Conservation (phyloP, 1,140 invertebrate genomes). For the Drosophila funebris region DNA sequence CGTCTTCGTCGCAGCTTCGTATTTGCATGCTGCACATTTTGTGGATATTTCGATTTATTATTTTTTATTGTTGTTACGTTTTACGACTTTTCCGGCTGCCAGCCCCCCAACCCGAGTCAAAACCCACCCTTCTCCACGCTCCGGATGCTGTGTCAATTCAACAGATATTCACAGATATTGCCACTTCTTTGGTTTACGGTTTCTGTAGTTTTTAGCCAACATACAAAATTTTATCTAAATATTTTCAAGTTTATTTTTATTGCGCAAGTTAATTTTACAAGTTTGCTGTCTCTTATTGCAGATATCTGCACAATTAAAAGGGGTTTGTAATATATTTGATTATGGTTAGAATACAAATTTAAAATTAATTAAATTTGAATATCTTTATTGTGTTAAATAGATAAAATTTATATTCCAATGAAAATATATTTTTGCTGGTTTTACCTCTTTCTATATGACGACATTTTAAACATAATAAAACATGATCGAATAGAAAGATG, state of each 20-base stretch:
- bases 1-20: constrained; percentile 42
- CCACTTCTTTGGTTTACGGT: constrained; percentile 49
- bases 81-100: constrained; percentile 64
- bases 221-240: constrained; percentile 59
- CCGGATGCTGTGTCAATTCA: constrained; percentile 51
- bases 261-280: constrained; percentile 70
- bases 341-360: too few relatives aligned
- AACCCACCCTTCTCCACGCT: too few relatives aligned
- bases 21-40: constrained; percentile 73
- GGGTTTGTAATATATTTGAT: background rate
- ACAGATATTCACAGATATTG: constrained; percentile 62
- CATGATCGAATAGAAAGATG: too few relatives aligned
- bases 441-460: too few relatives aligned
- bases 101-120: background rate
- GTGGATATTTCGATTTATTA: constrained; percentile 83
- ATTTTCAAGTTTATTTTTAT: constrained; percentile 59
- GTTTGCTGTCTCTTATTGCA: constrained; percentile 19
- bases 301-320: background rate
- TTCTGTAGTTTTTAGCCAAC: constrained; percentile 38
- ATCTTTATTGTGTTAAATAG: too few relatives aligned
- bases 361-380: too few relatives aligned
- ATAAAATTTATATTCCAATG: too few relatives aligned
- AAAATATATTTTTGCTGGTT: too few relatives aligned
- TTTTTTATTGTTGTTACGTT: constrained; percentile 83
- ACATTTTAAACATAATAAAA: too few relatives aligned